Evolutionary conservation across 37 sponge, comb jelly and placozoan genomes (phyloP).

Genomic region (Bolinopsis microptera): DNA sequence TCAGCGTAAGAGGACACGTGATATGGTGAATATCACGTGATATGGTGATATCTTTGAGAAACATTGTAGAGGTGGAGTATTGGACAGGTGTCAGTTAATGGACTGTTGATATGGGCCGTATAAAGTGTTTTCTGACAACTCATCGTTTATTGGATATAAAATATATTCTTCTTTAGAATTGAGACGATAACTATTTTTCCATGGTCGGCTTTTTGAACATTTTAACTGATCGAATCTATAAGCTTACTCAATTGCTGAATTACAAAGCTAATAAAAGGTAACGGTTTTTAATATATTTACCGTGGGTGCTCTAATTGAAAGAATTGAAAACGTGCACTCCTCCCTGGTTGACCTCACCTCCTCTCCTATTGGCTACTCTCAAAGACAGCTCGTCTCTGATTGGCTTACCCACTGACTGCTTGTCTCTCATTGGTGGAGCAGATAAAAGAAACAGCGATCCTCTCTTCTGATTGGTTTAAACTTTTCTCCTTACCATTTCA

Average conservation of each 20-base stretch:
- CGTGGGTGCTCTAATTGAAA: neutral
- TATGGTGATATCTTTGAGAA: too few species aligned
- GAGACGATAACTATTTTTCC: too few species aligned
- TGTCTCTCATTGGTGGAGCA: neutral
- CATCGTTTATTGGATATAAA: too few species aligned
- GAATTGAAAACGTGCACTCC: neutral
- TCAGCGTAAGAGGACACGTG: neutral
- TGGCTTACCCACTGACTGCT: neutral
- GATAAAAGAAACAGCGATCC: neutral
- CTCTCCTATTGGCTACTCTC: neutral
- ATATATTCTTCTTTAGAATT: too few species aligned
- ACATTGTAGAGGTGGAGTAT: too few species aligned
- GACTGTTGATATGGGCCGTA: too few species aligned
- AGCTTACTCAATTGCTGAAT: neutral
- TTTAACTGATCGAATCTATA: too few species aligned
- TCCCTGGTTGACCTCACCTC: neutral
- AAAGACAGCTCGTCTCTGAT: neutral
- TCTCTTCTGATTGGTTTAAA: neutral
- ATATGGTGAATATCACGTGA: neutral
- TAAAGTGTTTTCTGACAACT: too few species aligned
- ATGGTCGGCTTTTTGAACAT: too few species aligned
- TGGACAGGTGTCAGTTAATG: neutral
- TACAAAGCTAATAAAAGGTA: neutral
- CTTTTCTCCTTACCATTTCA: neutral
- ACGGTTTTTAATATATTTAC: neutral